Base-by-base conservation (phyloP, 1,140 invertebrate genomes). In the Theocolax elegans region DNA sequence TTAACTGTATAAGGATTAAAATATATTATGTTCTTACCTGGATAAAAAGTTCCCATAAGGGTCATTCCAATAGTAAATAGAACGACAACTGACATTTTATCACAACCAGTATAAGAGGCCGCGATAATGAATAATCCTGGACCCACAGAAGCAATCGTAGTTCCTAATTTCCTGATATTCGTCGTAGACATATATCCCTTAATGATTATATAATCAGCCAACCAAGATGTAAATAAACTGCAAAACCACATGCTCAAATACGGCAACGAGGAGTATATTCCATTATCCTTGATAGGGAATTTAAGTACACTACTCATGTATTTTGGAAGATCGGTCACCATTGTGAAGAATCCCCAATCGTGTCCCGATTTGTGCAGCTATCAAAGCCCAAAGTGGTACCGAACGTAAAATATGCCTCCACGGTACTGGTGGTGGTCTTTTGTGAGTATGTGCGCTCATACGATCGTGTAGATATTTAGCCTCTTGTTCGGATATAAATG, bases 331-430 rank as follows among this genome's bases (percentile, higher is more conserved):
- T 96, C 93, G 6, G 94, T 96, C 0, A 97, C 90, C 89, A 97
- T 93, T 3, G 95, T 97, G 79, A 97, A 97, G 82, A 96, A 95
- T 31, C 94, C 95, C 95, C 95, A 98, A 83, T 97, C 95, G 84
- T 97, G 94, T 19, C 94, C n/a, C 94, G 77, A 95, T 89, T 75
- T 89, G 84, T 13, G 94, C 92, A 56, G 88, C 87, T 0, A 94
- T 86, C 19, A 94, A 80, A 0, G 92, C 92, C 89, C 91, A 92
- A 31, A 94, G 87, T 3, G 93, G 92, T 15, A 89, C 82, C 2
- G 93, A 97, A 9, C 89, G 92, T 0, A 97, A 81, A 25, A 94
- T 90, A 9, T 89, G 87, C 53, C 87, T 88, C 92, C 92, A 94
- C 1, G 93, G 92, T 7, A 91, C 87, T 9, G 91, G 86, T 0